phyloP scores from a whole-genome alignment of 2,113 vertebrate species.

The Pterophyllum scalare region DNA sequence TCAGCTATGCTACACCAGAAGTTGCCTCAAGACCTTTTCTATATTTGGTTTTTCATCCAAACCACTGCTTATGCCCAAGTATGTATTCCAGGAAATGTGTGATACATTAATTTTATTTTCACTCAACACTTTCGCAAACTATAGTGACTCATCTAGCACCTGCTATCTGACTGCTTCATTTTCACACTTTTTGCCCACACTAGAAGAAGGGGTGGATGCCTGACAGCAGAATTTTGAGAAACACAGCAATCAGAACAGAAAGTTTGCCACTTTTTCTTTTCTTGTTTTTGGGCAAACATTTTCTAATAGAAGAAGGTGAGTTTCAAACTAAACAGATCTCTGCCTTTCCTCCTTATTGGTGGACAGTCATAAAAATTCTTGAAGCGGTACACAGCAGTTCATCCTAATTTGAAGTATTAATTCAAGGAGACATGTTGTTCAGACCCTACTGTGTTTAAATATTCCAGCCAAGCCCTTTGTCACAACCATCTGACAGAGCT shows the following conservation, averaged over 20 bases:
- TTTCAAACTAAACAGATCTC: constrained; percentile 12
- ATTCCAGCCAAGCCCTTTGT: constrained; percentile 52
- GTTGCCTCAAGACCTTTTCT: background rate
- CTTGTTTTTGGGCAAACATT: background rate
- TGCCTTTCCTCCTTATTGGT: background rate
- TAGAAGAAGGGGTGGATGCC: background rate
- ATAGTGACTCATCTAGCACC: constrained; percentile 37
- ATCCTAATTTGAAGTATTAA: constrained; percentile 31
- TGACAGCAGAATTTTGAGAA: constrained; percentile 26
- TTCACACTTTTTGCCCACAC: constrained; percentile 47
- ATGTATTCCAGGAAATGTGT: constrained; percentile 45
- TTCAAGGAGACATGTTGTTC: constrained; percentile 45
- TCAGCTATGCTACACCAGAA: background rate
- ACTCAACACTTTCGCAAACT: constrained; percentile 14
- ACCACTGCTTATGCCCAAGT: constrained; percentile 25
- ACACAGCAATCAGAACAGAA: constrained; percentile 8
- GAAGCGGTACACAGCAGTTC: background rate
- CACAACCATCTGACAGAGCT: constrained; percentile 49
- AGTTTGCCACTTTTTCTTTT: background rate
- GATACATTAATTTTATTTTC: constrained; percentile 47
- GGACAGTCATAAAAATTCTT: constrained; percentile 8
- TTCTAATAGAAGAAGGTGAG: constrained; percentile 3
- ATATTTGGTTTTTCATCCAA: constrained; percentile 5
- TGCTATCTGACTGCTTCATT: constrained; percentile 21
- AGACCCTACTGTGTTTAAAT: constrained; percentile 55